These are phyloP conservation scores for Tachina fera DNA, from an alignment of 2,888 invertebrate species.

Conservation along the genomic window DNA sequence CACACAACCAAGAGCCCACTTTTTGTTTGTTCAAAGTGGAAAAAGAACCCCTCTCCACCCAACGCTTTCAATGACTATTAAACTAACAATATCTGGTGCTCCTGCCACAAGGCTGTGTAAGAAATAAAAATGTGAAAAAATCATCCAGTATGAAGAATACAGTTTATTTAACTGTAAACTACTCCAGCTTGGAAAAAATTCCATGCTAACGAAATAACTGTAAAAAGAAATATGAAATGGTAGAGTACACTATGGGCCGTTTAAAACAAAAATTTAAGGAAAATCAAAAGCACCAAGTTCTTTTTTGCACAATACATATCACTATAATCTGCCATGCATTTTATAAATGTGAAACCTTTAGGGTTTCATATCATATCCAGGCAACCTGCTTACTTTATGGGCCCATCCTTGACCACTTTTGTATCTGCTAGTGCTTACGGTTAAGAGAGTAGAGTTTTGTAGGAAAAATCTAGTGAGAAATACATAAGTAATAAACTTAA, in stretches of 20 bases:
- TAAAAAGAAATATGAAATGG: background rate
- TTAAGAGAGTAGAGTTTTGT: too few species aligned
- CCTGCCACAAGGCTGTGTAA: slow-evolving; percentile 15
- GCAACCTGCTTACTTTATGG: too few species aligned
- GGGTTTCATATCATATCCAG: too few species aligned
- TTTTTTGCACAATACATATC: too few species aligned
- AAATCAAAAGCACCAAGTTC: too few species aligned
- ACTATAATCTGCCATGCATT: too few species aligned
- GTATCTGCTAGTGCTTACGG: too few species aligned
- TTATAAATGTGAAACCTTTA: too few species aligned
- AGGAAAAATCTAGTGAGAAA: too few species aligned
- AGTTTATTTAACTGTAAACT: slow-evolving; percentile 60
- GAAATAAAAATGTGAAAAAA: slow-evolving; percentile 24
- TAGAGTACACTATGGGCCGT: slow-evolving; percentile 20
- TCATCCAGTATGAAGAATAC: slow-evolving; percentile 22
- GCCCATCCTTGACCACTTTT: too few species aligned
- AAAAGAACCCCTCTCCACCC: slow-evolving; percentile 20
- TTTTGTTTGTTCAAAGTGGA: slow-evolving; percentile 36
- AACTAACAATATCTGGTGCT: slow-evolving; percentile 22
- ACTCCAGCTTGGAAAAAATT: slow-evolving; percentile 5
- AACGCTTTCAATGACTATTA: slow-evolving; percentile 1
- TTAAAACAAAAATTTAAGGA: background rate
- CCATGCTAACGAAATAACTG: slow-evolving; percentile 15
- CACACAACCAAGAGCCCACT: slow-evolving; percentile 53
- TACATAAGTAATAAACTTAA: too few species aligned